phyloP scores from a whole-genome alignment of 2,797 vertebrate genomes.

The Anniella stebbinsi region DNA sequence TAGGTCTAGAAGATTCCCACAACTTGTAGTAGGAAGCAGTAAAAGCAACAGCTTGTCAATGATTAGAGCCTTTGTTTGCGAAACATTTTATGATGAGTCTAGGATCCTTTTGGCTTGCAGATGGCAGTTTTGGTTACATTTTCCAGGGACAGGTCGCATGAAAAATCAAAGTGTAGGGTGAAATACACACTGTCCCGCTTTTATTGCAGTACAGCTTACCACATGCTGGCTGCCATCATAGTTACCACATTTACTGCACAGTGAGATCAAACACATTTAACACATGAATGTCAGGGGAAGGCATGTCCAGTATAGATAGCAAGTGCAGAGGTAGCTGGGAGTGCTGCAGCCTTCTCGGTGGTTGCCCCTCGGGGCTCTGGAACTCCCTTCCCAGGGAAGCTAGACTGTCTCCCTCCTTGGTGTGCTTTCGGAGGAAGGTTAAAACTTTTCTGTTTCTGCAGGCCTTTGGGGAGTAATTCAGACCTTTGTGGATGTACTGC shows the following conservation, averaged over 20 bases:
- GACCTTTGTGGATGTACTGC: too few species aligned
- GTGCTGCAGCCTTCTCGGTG: too few species aligned
- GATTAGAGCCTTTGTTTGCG: constrained; percentile 66
- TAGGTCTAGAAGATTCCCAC: constrained; percentile 60
- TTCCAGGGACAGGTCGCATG: constrained; percentile 19
- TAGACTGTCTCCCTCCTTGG: too few species aligned
- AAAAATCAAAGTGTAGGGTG: constrained; percentile 7
- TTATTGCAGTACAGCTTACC: neutral
- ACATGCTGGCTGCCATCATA: neutral
- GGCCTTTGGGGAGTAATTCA: too few species aligned
- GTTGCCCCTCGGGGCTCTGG: too few species aligned
- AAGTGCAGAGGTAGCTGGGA: neutral
- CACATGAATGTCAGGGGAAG: neutral
- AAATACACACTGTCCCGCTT: neutral
- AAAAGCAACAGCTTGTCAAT: constrained; percentile 71
- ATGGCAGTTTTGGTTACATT: constrained; percentile 10
- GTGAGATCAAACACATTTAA: constrained; percentile 1
- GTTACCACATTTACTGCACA: neutral
- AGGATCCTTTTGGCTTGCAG: constrained; percentile 45
- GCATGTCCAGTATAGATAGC: neutral
- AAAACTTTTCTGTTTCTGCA: too few species aligned
- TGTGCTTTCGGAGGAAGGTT: too few species aligned
- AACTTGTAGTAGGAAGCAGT: constrained; percentile 66
- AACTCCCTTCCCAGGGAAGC: too few species aligned
- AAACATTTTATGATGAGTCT: constrained; percentile 63